These are phyloP conservation scores for Cheilosia variabilis DNA, from an alignment of 2,888 invertebrate species.

Conservation along the genomic window DNA sequence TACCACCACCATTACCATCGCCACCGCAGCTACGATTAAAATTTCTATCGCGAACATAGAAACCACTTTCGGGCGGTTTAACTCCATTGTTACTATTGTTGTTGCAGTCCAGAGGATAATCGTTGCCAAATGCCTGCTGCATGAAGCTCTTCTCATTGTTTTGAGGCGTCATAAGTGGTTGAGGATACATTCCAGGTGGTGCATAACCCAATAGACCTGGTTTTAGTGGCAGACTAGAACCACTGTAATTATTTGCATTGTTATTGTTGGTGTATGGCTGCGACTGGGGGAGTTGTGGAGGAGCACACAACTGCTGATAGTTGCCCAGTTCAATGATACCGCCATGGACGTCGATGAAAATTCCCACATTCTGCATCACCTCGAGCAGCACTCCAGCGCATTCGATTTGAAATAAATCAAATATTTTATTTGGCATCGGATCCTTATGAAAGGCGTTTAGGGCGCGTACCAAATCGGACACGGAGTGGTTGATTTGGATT, in stretches of 20 bases:
- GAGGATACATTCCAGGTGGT: conserved; percentile 46
- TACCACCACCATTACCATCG: not conserved
- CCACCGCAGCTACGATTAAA: conserved; percentile 22
- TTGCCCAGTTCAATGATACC: conserved; percentile 73
- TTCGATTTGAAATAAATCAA: conserved; percentile 78
- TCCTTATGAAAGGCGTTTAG: conserved; percentile 77
- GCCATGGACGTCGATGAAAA: conserved; percentile 77
- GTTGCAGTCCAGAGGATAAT: conserved; percentile 13
- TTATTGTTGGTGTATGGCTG: conserved; percentile 3
- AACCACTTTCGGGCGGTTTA: conserved; percentile 23
- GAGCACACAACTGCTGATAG: conserved; percentile 51
- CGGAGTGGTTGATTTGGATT: conserved; percentile 78
- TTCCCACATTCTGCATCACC: conserved; percentile 78
- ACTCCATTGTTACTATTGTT: conserved; percentile 33
- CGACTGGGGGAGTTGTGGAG: conserved; percentile 8
- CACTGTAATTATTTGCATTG: conserved; percentile 1
- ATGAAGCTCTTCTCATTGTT: conserved; percentile 45
- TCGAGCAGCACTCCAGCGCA: conserved; percentile 77
- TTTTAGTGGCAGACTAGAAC: conserved; percentile 17
- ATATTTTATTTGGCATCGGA: conserved; percentile 74
- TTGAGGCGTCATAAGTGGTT: conserved; percentile 2
- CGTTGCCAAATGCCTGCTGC: conserved; percentile 58
- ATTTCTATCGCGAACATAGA: conserved; percentile 51
- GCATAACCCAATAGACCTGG: conserved; percentile 65
- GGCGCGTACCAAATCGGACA: conserved; percentile 77